Evolutionary conservation across 1,140 invertebrate genomes (phyloP).

Genomic region (Orius insidiosus): DNA sequence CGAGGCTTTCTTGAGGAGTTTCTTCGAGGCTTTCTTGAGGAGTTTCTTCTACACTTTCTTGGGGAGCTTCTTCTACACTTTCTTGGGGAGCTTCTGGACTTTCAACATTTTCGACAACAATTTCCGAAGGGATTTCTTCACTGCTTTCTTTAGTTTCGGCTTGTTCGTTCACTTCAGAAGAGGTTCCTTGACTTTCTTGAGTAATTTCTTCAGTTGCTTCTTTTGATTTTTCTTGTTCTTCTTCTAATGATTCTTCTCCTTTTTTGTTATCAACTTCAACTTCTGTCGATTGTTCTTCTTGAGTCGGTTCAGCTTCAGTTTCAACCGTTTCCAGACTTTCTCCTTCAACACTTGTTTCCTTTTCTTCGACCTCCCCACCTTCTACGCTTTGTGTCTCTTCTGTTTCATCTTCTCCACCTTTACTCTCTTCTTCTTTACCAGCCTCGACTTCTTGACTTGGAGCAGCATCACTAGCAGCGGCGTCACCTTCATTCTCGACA

Average conservation of each 20-base stretch:
- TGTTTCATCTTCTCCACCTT: conserved; percentile 7
- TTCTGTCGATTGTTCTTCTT: conserved; percentile 10
- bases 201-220: conserved; percentile 14
- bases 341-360: background rate
- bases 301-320: conserved; percentile 11
- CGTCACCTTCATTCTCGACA: conserved; percentile 24
- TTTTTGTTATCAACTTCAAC: background rate
- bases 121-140: conserved; percentile 3
- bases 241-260: background rate
- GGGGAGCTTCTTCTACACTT: conserved; percentile 11
- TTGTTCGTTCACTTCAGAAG: background rate
- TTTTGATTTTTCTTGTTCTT: conserved; percentile 5
- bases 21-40: conserved; percentile 1
- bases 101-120: conserved; percentile 13
- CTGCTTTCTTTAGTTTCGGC: conserved; percentile 12
- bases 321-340: background rate
- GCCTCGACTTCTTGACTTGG: conserved; percentile 16
- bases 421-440: conserved; percentile 7
- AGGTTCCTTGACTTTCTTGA: conserved; percentile 6
- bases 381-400: conserved; percentile 4
- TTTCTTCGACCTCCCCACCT: background rate
- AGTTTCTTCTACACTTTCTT: conserved; percentile 9
- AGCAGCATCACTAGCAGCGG: conserved; percentile 23
- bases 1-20: background rate
- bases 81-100: conserved; percentile 6